Evolutionary conservation across 2,888 invertebrate species (phyloP), one percentile per base, ranked within the genome.

Genomic region (Muschampia plurimacula): DNA sequence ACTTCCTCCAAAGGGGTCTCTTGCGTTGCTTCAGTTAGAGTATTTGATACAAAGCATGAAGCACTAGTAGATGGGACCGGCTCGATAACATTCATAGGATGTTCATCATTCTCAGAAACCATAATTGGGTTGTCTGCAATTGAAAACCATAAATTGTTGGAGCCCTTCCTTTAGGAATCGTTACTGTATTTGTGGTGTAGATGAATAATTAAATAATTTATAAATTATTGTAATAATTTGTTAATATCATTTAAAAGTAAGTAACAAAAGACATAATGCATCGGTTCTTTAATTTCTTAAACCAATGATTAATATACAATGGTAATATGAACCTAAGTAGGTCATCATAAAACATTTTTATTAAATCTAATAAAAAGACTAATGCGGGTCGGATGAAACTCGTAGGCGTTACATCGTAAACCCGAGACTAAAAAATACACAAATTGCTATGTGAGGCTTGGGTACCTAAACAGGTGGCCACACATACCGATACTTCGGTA

Each of bases 331-430:
- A 55, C 55, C 55, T 55, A 22, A 22, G 10, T 22, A 55, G 55
- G 55, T 55, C 9, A 15, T 55, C 9, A 15, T 52, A 15, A 52
- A 49, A 49, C 4, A 49, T n/a, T 49, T n/a, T 49, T 49, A 49
- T n/a, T 49, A n/a, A 13, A n/a, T 49, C 49, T 4, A 49, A n/a
- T n/a, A 49, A n/a, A n/a, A 49, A n/a, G 49, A 49, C 49, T n/a
- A 49, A 49, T 55, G 22, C 55, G 55, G 55, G 55, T 55, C 22
- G 55, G 22, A 55, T 55, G 55, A 52, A 52, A 52, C 52, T 52
- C 52, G 7, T 15, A 52, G 2, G 15, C 52, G 52, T 52, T 52
- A 52, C 52, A 52, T 52, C 55, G 55, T 55, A 10, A 55, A 55
- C 55, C 55, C 55, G 22, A 22, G 22, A 55, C 10, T 55, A 55